Base-by-base conservation (phyloP, 1,140 invertebrate species). In the Maniola jurtina region DNA sequence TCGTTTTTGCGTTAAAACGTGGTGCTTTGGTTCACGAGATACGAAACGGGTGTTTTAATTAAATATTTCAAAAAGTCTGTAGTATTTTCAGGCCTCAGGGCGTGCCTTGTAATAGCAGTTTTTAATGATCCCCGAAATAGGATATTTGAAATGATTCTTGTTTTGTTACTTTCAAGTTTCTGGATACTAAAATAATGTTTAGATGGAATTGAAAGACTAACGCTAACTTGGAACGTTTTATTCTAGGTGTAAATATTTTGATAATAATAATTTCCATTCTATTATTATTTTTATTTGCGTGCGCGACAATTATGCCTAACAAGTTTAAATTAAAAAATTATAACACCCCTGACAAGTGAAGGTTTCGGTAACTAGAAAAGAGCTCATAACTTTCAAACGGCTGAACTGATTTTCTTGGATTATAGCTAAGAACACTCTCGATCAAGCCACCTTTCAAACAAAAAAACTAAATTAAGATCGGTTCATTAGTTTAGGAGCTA, bases 21-120 rank as follows among this genome's bases (percentile, higher is more conserved):
- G 61, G 52, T 58, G 70, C 77, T 83, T 83, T 81, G 80, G 77
- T 73, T 77, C 75, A 79, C 66, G 68, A 76, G 73, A 81, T 55
- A 70, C 72, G 56, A 52, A 73, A 67, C 62, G 64, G 55, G 64
- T 36, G 65, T 71, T 75, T 74, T 83, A 83, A 83, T 83, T 81
- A 83, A 83, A 77, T 71, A 61, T 70, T 55, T 61, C 50, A 66
- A 65, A 68, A 68, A 35, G 64, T 48, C 57, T 70, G 45, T 56
- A 45, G 47, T 60, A 54, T 61, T 67, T 69, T 70, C 55, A 58
- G 59, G 59, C 38, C 61, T 68, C 55, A 58, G 64, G 59, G 47
- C 61, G 52, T 57, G 57, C 61, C 8, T 55, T 64, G 60, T 65
- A 75, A 68, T 70, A 71, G 67, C 68, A 61, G 59, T 66, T 74